These are phyloP conservation scores for Perca fluviatilis DNA, from an alignment of 2,113 vertebrate genomes.

Conservation along the genomic window DNA sequence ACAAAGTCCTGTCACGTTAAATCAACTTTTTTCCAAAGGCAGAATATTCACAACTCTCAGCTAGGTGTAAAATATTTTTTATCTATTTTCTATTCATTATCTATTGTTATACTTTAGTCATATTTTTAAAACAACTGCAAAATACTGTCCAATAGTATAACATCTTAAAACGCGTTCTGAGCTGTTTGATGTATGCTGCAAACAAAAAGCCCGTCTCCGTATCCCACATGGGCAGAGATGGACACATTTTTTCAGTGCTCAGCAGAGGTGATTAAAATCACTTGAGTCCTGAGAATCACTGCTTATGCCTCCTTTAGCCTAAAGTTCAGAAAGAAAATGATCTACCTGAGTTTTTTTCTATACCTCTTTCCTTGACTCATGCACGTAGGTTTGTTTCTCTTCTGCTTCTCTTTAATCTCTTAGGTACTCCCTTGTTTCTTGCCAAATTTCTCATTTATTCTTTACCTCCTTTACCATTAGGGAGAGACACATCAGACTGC, in stretches of 20 bases:
- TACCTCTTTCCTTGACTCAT: conserved; percentile 47
- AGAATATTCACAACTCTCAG: conserved; percentile 15
- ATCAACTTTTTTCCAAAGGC: background rate
- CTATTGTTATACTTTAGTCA: conserved; percentile 1
- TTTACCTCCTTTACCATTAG: conserved; percentile 56
- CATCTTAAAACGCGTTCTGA: conserved; percentile 17
- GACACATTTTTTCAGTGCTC: conserved; percentile 57
- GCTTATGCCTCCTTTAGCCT: conserved; percentile 49
- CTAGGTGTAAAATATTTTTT: background rate
- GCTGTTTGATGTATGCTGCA: conserved; percentile 34
- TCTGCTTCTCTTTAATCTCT: conserved; percentile 51
- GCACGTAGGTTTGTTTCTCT: conserved; percentile 58
- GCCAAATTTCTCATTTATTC: conserved; percentile 55
- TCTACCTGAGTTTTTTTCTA: conserved; percentile 32
- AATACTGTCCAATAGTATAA: background rate
- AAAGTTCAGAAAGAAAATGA: conserved; percentile 64
- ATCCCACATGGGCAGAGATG: conserved; percentile 10
- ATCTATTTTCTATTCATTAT: no score
- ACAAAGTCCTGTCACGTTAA: conserved; percentile 68
- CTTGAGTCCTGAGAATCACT: conserved; percentile 63
- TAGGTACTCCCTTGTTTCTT: conserved; percentile 56
- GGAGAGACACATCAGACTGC: conserved; percentile 58
- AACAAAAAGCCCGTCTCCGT: conserved; percentile 38
- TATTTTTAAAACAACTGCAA: conserved; percentile 1
- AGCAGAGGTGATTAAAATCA: conserved; percentile 74